Evolutionary conservation across 2,797 vertebrate species (phyloP).

Genomic region (Thamnophis elegans): DNA sequence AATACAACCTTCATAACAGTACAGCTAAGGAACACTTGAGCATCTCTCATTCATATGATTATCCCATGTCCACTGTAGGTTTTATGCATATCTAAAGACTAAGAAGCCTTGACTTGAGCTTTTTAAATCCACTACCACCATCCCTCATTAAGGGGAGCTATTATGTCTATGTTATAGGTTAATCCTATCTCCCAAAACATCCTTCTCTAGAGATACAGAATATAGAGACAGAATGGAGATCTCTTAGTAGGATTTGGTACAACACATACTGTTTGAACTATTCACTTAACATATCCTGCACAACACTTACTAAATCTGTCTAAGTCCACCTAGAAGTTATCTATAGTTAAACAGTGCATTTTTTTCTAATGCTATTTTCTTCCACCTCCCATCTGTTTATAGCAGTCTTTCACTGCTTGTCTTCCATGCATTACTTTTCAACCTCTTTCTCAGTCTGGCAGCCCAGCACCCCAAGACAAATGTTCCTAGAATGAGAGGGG

Average conservation of each 20-base stretch:
- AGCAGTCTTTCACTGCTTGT: too few relatives aligned
- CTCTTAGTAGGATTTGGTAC: neutral
- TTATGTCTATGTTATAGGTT: neutral
- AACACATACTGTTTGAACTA: neutral
- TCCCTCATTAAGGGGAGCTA: neutral
- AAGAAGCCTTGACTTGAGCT: neutral
- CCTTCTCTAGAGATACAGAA: neutral
- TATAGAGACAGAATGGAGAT: neutral
- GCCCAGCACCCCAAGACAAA: neutral
- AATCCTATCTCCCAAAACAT: neutral
- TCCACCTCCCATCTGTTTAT: too few relatives aligned
- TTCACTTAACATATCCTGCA: neutral
- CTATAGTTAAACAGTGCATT: neutral
- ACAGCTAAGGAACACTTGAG: neutral
- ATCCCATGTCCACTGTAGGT: neutral
- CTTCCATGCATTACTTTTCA: neutral
- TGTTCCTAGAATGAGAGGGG: neutral
- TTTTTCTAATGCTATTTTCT: neutral
- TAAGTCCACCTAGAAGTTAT: neutral
- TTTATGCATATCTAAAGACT: neutral
- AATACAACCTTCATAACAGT: neutral
- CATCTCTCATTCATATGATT: neutral
- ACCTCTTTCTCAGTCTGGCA: neutral
- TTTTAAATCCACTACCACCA: neutral
- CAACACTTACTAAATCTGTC: neutral